phyloP scores from a whole-genome alignment of 2,113 vertebrate genomes.

The Anarhynchus alexandrinus region DNA sequence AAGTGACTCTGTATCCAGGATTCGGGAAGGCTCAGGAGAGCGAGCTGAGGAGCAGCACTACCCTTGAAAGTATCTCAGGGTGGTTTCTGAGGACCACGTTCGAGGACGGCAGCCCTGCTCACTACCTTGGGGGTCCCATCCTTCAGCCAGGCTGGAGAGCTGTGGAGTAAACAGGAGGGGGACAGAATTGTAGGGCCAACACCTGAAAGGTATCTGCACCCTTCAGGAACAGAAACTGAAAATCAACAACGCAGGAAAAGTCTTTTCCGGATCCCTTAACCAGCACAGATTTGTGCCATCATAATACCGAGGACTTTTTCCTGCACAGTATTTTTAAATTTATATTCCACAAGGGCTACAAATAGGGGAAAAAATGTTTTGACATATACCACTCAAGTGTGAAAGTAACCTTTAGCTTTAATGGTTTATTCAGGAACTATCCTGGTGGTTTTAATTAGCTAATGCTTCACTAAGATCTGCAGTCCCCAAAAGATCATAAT shows the following conservation, averaged over 20 bases:
- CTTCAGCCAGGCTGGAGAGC: neutral
- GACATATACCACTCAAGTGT: constrained; percentile 65
- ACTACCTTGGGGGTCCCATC: too few species aligned
- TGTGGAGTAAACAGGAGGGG: neutral
- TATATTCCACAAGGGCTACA: neutral
- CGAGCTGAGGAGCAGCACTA: neutral
- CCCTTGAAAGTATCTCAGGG: neutral
- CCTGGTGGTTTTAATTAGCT: constrained; percentile 70
- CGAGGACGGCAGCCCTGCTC: neutral
- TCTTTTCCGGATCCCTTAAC: neutral
- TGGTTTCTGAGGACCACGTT: rapidly evolving
- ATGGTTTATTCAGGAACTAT: constrained; percentile 63
- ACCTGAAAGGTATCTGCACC: neutral
- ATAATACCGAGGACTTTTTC: neutral
- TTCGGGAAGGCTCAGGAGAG: neutral
- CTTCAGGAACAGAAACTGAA: neutral
- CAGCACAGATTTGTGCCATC: neutral
- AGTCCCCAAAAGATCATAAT: constrained; percentile 54
- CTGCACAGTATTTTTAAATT: neutral
- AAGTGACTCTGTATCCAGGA: neutral
- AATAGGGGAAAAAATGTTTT: constrained; percentile 40
- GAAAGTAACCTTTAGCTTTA: constrained; percentile 73
- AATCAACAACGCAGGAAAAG: neutral
- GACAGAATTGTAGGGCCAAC: rapidly evolving
- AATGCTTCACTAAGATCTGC: constrained; percentile 52